Evolutionary conservation across 92 coral and sea anemone species (phyloP), one percentile per base, ranked within the genome.

Genomic region (Diadumene lineata): DNA sequence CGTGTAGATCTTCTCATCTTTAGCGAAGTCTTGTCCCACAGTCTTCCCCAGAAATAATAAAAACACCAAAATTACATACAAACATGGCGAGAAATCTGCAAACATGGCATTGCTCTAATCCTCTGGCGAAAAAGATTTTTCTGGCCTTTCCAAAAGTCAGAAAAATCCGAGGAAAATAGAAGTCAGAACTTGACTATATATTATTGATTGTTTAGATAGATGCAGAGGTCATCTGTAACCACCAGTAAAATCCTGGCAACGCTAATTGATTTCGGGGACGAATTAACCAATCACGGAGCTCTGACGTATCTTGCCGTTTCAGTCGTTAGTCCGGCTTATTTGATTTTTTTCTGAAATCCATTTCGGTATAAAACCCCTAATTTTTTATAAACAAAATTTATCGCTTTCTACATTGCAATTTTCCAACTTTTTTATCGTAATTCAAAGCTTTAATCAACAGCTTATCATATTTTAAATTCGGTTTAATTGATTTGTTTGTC

Each of bases 101-200:
- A 87, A 82, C 99, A 96, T 96, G 87, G 90, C 99, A 96, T 92
- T 88, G 88, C 99, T 96, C 93, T 97, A 75, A 78, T 68, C 60
- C 68, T 68, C 79, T 76, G 68, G 74, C 85, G 43, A n/a, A n/a
- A 67, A 83, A 68, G 70, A 78, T 81, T 64, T 56, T 79, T 70
- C 66, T 73, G 34, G 77, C 66, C 77, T 79, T 73, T 61, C 75
- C 43, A 56, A 69, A 79, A 66, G 64, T 50, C 77, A 77, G 68
- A 79, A 88, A 88, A 88, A 74, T 77, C 94, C 73, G 50, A 85
- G 72, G 68, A 71, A 79, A 72, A 57, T 27, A 46, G 75, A 67
- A 65, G 60, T 79, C 72, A 78, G 79, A 81, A 82, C 82, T 30
- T 21, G 72, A 43, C 86, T 81, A 87, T 87, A 69, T 87, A 87